Conservation (phyloP, 2,888 invertebrate genomes). For the Caenorhabditis sp. region DNA sequence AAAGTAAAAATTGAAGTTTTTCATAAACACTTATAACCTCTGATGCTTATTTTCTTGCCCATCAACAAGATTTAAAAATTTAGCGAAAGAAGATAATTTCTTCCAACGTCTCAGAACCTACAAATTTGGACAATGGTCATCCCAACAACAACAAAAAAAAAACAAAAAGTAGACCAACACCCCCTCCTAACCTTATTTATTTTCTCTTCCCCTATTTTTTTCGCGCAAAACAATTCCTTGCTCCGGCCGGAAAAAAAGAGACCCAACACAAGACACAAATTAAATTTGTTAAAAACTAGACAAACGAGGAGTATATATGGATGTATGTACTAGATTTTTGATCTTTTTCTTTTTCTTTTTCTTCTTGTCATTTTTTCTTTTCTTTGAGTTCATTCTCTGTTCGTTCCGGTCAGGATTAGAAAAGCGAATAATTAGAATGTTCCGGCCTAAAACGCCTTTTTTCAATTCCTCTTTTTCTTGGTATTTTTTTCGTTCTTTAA, state of each 20-base stretch:
- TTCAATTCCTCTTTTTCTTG: neutral
- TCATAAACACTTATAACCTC: no score
- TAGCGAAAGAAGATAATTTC: no score
- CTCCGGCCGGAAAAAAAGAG: neutral
- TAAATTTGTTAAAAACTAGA: conserved; percentile 1
- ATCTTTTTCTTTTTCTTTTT: neutral
- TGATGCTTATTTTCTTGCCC: no score
- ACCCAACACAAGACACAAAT: neutral
- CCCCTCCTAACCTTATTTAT: neutral
- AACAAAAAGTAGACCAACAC: no score
- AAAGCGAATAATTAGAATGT: neutral
- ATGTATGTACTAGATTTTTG: neutral
- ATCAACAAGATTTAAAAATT: no score
- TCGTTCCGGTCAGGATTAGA: neutral
- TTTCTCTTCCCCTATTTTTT: no score
- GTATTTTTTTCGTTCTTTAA: neutral
- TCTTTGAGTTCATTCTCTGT: neutral
- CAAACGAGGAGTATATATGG: neutral
- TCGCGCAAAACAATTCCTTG: neutral
- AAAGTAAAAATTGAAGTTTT: no score
- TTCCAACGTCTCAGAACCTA: no score
- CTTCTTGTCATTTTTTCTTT: neutral
- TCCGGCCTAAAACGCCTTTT: neutral
- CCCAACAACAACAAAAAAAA: no score
- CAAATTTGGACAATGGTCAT: no score